Evolutionary conservation across 2,797 vertebrate genomes (phyloP).

Genomic region (Glossophaga mutica): DNA sequence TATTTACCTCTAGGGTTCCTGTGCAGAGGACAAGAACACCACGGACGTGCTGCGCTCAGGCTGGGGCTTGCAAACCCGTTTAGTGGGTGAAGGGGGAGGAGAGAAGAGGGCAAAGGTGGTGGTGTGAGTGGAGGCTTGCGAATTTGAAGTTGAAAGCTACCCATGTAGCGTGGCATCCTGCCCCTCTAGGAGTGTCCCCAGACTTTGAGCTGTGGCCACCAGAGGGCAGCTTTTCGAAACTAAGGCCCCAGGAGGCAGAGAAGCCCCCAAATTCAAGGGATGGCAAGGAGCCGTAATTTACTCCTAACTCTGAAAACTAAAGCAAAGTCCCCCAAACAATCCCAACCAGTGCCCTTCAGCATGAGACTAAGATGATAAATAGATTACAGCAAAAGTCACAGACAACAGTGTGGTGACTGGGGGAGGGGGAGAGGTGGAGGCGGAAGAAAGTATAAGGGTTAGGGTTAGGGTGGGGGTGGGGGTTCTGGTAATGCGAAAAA

Average conservation of each 20-base stretch:
- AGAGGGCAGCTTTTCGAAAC: neutral
- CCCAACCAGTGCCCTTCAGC: neutral
- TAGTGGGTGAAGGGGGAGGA: too few species aligned
- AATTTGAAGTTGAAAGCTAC: neutral
- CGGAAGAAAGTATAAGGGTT: too few species aligned
- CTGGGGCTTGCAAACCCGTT: neutral
- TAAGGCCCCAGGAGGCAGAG: neutral
- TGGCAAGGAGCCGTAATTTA: neutral
- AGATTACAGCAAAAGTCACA: neutral
- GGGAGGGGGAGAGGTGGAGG: too few species aligned
- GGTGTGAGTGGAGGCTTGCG: neutral
- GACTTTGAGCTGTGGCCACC: neutral
- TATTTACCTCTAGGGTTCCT: too few species aligned
- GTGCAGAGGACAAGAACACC: neutral
- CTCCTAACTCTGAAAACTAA: neutral
- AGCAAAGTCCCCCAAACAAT: neutral
- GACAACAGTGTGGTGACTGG: neutral
- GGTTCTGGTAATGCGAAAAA: neutral
- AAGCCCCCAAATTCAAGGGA: neutral
- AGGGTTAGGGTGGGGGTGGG: too few species aligned
- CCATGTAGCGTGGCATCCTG: fast-evolving
- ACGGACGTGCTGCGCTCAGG: fast-evolving
- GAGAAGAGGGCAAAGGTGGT: neutral
- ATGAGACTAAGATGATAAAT: neutral
- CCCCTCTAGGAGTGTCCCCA: fast-evolving